Percentiles rank a stretch among this genome's conserved stretches.
Conservation (phyloP, 1,140 invertebrate species). For the Wiebesia pumilae region DNA sequence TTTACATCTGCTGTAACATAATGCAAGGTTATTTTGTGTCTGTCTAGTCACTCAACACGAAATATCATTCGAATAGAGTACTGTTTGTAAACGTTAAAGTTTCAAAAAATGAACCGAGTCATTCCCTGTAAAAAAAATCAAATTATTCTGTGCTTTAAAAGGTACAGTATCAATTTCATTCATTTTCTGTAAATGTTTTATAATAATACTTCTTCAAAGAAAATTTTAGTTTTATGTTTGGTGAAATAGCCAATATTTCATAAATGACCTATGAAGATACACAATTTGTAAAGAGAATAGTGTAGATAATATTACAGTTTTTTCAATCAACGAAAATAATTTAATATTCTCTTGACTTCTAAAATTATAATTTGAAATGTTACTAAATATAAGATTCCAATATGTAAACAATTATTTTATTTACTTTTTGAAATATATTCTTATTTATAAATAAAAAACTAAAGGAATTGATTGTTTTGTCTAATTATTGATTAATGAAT, state of each 20-base stretch:
- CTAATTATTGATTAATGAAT: background rate
- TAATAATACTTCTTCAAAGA: background rate
- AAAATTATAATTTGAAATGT: background rate
- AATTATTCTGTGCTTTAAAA: background rate
- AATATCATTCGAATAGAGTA: conserved; percentile 24
- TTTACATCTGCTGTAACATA: conserved; percentile 46
- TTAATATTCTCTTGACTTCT: background rate
- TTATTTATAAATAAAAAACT: conserved; percentile 18
- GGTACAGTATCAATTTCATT: conserved; percentile 21
- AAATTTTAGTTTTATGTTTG: background rate
- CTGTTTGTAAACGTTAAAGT: background rate
- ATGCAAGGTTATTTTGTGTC: conserved; percentile 33
- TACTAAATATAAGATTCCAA: background rate
- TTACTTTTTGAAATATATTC: background rate
- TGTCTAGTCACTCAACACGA: conserved; percentile 43
- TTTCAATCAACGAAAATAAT: background rate
- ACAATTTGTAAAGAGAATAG: conserved; percentile 41
- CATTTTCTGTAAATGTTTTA: background rate
- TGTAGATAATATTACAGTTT: conserved; percentile 43
- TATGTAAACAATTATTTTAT: background rate
- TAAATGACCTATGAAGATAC: background rate
- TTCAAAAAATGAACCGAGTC: background rate
- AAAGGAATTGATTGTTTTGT: conserved; percentile 26
- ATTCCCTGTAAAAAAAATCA: conserved; percentile 17
- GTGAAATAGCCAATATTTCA: background rate